Percentiles rank a stretch among this genome's conserved stretches.
phyloP scores from a whole-genome alignment of 92 coral and sea anemone genomes.

The Micromussa lordhowensis region DNA sequence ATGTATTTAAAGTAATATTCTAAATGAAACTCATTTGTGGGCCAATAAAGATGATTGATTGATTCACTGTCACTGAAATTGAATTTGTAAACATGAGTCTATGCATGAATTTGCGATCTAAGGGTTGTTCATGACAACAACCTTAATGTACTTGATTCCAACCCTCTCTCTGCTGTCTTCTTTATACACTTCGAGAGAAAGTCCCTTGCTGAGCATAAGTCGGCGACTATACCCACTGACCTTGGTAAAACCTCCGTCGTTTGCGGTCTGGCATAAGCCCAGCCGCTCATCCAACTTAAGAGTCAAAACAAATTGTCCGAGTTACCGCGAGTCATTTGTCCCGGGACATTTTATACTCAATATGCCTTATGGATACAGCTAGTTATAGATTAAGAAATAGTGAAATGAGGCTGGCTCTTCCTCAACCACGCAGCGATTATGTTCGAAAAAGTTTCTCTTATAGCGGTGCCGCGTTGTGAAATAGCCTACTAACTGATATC shows the following conservation, averaged over 20 bases:
- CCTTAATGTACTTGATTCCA: constrained; percentile 51
- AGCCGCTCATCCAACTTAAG: constrained; percentile 34
- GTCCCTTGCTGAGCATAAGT: constrained; percentile 50
- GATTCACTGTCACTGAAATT: too few species aligned
- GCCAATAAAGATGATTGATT: too few species aligned
- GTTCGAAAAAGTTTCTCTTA: too few species aligned
- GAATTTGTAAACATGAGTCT: too few species aligned
- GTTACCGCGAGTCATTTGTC: constrained; percentile 1
- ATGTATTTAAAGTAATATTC: too few species aligned
- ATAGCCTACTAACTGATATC: too few species aligned
- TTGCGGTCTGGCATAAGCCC: constrained; percentile 57
- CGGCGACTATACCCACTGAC: constrained; percentile 21
- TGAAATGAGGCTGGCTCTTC: too few species aligned
- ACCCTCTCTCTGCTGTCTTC: constrained; percentile 28
- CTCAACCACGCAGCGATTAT: too few species aligned
- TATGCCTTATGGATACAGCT: neutral
- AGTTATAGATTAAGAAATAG: too few species aligned
- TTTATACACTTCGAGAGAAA: constrained; percentile 48
- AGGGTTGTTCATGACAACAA: constrained; percentile 6
- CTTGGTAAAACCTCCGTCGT: constrained; percentile 48
- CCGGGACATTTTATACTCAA: neutral
- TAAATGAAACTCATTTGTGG: too few species aligned
- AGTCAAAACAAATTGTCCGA: constrained; percentile 29
- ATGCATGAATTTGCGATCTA: neutral
- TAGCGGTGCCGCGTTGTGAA: too few species aligned